These are phyloP conservation scores for Hesperia comma DNA, from an alignment of 2,888 invertebrate genomes.

Conservation along the genomic window DNA sequence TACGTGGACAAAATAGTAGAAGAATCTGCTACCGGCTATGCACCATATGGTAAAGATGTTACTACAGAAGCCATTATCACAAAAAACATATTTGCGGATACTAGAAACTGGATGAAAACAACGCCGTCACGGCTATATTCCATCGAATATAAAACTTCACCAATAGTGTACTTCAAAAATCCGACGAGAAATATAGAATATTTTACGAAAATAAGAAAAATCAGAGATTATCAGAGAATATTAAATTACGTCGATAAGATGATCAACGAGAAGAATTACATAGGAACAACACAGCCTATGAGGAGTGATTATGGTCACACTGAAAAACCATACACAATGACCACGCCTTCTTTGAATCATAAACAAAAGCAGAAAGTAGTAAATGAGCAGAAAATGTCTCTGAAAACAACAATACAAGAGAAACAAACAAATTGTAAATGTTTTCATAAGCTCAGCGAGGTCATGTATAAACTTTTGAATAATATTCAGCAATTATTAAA, in stretches of 20 bases:
- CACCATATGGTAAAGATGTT: slow-evolving; percentile 47
- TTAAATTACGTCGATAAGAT: slow-evolving; percentile 70
- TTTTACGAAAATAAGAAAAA: slow-evolving; percentile 65
- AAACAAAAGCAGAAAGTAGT: slow-evolving; percentile 16
- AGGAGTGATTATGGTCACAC: slow-evolving; percentile 43
- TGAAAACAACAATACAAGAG: slow-evolving; percentile 17
- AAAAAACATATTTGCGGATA: slow-evolving; percentile 55
- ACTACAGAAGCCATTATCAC: slow-evolving; percentile 53
- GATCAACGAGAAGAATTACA: slow-evolving; percentile 58
- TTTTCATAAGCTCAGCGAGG: slow-evolving; percentile 49
- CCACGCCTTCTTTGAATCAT: slow-evolving; percentile 36
- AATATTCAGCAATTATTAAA: slow-evolving; percentile 54
- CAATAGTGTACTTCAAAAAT: slow-evolving; percentile 56
- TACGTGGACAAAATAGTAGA: slow-evolving; percentile 59
- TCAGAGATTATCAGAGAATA: slow-evolving; percentile 67
- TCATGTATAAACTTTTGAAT: slow-evolving; percentile 53
- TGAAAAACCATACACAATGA: slow-evolving; percentile 37
- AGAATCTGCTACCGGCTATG: slow-evolving; percentile 54
- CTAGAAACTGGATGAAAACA: slow-evolving; percentile 56
- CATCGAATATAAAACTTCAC: slow-evolving; percentile 63
- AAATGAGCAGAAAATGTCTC: slow-evolving; percentile 21
- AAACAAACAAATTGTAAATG: slow-evolving; percentile 54
- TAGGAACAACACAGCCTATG: slow-evolving; percentile 49
- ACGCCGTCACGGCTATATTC: slow-evolving; percentile 56
- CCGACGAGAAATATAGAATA: slow-evolving; percentile 66